Base-by-base conservation (phyloP, 2,113 vertebrate genomes). In the Eonycteris spelaea region DNA sequence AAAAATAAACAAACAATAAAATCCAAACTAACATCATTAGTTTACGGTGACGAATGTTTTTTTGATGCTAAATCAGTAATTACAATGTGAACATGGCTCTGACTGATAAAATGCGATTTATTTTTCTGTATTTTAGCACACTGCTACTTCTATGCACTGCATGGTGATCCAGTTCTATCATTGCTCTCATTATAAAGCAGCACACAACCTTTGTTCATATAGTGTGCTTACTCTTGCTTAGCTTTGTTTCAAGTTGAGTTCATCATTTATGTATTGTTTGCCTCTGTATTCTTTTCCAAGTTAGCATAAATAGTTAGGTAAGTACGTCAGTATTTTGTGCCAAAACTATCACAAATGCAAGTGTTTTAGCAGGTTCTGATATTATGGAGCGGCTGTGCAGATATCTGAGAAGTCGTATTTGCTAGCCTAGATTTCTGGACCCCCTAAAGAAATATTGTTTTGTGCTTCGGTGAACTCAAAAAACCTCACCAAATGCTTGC, bases 1-100 rank as follows among this genome's bases (percentile, higher is more conserved):
- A 74, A 86, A 95, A 91, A 38, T 77, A 91, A 96, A 68, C 38
- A 67, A 77, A 95, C 55, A 94, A 59, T 87, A 85, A 95, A 95
- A 93, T 82, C 22, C 38, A 91, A 88, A 88, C 15, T 84, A 83
- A 96, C 38, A 75, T 43, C 18, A 18, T 91, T 82, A 86, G 45
- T 92, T 91, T 90, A n/a, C 79, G 15, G 2, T 89, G 74, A 91
- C 33, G 61, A 86, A 78, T 71, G 57, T 80, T 73, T 40, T 7
- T 71, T 35, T 75, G 70, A 63, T 33, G 48, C 13, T 68, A 84
- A 90, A 86, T 91, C 85, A 95, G 16, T 12, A 59, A 57, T 71
- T 95, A 65, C 45, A 51, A 67, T 35, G 24, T 33, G 63, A 93
- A 35, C 45, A n/a, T 30, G 63, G 7, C 19, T 79, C n/a, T 83